Percentiles rank a stretch among this genome's conserved stretches.
Evolutionary conservation across 2,113 vertebrate genomes (phyloP).

Genomic region (Nettapus auritus): DNA sequence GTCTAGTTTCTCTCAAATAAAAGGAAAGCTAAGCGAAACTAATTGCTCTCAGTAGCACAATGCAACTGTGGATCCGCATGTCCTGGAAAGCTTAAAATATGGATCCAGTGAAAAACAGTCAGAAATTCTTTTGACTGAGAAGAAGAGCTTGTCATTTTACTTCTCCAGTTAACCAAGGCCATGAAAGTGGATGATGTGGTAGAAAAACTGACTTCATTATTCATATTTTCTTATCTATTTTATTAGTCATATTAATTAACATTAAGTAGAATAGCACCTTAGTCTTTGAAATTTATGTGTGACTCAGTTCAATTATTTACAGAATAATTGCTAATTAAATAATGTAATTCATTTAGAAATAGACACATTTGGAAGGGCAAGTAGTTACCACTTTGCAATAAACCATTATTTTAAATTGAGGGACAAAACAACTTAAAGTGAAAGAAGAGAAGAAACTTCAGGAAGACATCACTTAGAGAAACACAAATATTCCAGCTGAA

Average conservation of each 20-base stretch:
- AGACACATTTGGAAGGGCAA: background rate
- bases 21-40: slow-evolving; percentile 16
- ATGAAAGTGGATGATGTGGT: background rate
- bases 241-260: slow-evolving; percentile 19
- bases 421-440: background rate
- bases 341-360: background rate
- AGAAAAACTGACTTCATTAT: background rate
- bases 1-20: background rate
- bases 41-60: background rate
- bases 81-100: background rate
- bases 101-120: background rate
- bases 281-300: background rate
- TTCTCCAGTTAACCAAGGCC: background rate
- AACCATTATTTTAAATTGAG: background rate
- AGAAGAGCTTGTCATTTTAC: background rate
- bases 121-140: background rate
- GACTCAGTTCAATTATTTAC: slow-evolving; percentile 31
- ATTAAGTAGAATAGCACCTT: background rate
- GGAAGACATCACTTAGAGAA: background rate
- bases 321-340: slow-evolving; percentile 20
- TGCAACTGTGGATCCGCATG: background rate
- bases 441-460: background rate
- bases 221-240: slow-evolving; percentile 9
- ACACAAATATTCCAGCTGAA: background rate
- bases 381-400: background rate